Evolutionary conservation across 2,888 invertebrate species (phyloP).

Genomic region (Machimus rusticus): DNA sequence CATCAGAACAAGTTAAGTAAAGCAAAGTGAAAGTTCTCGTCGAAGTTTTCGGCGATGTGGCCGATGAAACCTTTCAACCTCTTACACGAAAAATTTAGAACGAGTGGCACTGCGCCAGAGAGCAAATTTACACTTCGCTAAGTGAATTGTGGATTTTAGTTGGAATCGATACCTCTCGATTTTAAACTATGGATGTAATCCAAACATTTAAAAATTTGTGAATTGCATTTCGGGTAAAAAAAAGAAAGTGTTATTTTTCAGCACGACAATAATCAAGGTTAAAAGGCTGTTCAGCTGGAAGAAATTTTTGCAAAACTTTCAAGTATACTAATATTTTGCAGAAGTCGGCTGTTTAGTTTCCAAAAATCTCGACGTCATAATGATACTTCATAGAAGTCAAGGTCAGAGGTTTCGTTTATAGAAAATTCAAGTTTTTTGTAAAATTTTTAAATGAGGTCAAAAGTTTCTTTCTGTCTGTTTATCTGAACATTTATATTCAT

Average conservation of each 20-base stretch:
- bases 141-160: background rate
- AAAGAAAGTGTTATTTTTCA: background rate
- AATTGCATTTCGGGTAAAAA: background rate
- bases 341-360: background rate
- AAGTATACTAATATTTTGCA: background rate
- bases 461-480: too few relatives aligned
- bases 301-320: background rate
- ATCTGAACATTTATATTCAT: too few relatives aligned
- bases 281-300: background rate
- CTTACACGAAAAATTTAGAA: background rate
- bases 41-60: background rate
- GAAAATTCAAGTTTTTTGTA: too few relatives aligned
- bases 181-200: background rate
- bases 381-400: too few relatives aligned
- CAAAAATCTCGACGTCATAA: too few relatives aligned
- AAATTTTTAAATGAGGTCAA: too few relatives aligned
- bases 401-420: too few relatives aligned
- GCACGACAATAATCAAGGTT: background rate
- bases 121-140: background rate
- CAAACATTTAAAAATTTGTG: background rate
- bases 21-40: background rate
- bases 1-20: background rate
- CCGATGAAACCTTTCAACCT: background rate
- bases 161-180: background rate
- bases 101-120: background rate